Percentiles rank a stretch among this genome's conserved stretches.
phyloP scores from a whole-genome alignment of 2,113 vertebrate species.

The Burhinus oedicnemus region DNA sequence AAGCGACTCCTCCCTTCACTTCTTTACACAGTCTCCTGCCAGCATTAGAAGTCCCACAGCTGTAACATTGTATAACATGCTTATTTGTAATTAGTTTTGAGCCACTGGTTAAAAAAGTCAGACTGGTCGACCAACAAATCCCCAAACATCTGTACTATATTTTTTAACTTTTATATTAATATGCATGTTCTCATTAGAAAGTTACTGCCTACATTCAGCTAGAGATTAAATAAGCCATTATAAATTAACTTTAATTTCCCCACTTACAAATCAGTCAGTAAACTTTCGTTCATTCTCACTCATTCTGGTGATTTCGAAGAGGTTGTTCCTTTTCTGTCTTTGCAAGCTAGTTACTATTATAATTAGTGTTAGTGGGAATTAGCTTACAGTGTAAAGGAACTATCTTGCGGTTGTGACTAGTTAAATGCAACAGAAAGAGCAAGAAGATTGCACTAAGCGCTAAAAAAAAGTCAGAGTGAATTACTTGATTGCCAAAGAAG shows the following conservation, averaged over 20 bases:
- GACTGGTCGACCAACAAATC: background rate
- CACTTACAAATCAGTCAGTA: background rate
- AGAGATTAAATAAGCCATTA: background rate
- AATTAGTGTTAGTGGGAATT: background rate
- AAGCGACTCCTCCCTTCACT: constrained; percentile 11
- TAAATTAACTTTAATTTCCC: background rate
- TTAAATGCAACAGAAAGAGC: background rate
- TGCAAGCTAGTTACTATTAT: background rate
- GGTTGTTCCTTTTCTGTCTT: background rate
- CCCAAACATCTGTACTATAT: background rate
- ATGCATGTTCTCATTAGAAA: background rate
- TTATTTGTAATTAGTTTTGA: background rate
- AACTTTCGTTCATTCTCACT: background rate
- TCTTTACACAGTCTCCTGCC: background rate
- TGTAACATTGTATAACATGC: background rate
- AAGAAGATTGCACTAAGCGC: background rate
- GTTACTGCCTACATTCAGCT: background rate
- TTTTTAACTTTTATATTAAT: background rate
- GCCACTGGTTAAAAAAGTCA: background rate
- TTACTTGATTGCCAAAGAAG: background rate
- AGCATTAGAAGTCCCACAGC: background rate
- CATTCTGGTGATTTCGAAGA: background rate
- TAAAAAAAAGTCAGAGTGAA: background rate
- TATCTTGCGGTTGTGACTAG: background rate
- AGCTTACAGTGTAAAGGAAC: background rate